Evolutionary conservation across 2,113 vertebrate genomes (phyloP).

Genomic region (Saccopteryx leptura): DNA sequence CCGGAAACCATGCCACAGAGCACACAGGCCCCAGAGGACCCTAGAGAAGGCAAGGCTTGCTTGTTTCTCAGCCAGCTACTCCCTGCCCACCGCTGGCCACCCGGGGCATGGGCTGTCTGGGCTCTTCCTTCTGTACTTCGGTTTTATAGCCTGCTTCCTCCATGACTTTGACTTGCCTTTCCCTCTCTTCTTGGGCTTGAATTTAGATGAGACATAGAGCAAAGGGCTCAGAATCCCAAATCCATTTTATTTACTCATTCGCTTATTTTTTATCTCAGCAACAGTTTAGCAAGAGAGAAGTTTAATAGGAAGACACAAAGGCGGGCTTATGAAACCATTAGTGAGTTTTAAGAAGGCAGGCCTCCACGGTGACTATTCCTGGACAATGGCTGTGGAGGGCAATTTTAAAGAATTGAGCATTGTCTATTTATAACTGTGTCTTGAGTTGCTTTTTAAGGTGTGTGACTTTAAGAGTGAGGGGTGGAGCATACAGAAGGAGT

Average conservation of each 20-base stretch:
- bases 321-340: not conserved
- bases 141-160: not conserved
- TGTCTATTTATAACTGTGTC: not conserved
- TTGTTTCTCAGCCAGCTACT: not conserved
- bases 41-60: not conserved
- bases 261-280: slow-evolving; percentile 42
- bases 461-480: slow-evolving; percentile 14
- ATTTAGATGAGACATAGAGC: not conserved
- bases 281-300: not conserved
- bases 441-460: slow-evolving; percentile 29
- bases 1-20: slow-evolving; percentile 36
- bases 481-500: not conserved
- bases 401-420: not conserved
- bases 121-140: not conserved
- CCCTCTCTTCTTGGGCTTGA: not conserved
- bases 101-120: not conserved
- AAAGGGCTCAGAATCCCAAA: slow-evolving; percentile 27
- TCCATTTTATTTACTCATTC: not conserved
- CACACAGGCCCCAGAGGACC: not conserved
- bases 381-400: not conserved
- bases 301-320: not conserved
- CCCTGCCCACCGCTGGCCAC: not conserved
- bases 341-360: slow-evolving; percentile 4
- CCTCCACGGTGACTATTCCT: not conserved
- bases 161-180: not conserved